phyloP scores from a whole-genome alignment of 2,797 vertebrate genomes.

The Vireo griseus region DNA sequence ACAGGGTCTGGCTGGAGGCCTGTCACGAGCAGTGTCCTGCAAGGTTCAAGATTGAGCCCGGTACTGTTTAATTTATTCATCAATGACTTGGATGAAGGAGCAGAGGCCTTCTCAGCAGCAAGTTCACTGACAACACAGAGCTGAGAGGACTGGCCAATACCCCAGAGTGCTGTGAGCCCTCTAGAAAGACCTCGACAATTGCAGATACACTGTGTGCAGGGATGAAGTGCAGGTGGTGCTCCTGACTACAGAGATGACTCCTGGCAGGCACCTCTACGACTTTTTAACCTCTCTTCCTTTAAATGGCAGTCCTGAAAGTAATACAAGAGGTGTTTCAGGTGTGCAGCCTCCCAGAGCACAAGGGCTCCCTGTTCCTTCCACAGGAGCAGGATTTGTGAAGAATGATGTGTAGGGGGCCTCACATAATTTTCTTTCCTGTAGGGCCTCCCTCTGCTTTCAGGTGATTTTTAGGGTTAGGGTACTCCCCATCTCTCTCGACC shows the following conservation, averaged over 20 bases:
- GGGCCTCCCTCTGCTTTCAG: neutral
- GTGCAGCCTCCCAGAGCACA: neutral
- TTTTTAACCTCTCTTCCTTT: neutral
- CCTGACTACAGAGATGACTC: neutral
- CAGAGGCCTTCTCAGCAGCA: neutral
- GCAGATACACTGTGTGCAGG: neutral
- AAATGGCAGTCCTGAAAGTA: neutral
- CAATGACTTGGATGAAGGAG: neutral
- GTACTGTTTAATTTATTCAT: neutral
- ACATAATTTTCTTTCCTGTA: neutral
- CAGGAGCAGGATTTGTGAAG: neutral
- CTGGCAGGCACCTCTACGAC: neutral
- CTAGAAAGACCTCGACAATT: neutral
- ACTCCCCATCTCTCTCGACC: accelerated
- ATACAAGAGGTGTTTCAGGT: neutral
- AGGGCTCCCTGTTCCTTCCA: neutral
- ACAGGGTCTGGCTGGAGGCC: neutral
- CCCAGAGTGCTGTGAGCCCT: neutral
- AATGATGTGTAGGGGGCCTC: neutral
- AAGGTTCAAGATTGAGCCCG: neutral
- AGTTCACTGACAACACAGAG: neutral
- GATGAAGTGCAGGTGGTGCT: neutral
- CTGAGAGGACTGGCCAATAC: neutral
- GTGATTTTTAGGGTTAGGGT: neutral
- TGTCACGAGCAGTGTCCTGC: neutral